A percentile compares a stretch with the other conserved stretches of the same genome.
These are phyloP conservation scores for Drosophila pseudotakahashii DNA, from an alignment of 2,888 invertebrate genomes.

Conservation along the genomic window DNA sequence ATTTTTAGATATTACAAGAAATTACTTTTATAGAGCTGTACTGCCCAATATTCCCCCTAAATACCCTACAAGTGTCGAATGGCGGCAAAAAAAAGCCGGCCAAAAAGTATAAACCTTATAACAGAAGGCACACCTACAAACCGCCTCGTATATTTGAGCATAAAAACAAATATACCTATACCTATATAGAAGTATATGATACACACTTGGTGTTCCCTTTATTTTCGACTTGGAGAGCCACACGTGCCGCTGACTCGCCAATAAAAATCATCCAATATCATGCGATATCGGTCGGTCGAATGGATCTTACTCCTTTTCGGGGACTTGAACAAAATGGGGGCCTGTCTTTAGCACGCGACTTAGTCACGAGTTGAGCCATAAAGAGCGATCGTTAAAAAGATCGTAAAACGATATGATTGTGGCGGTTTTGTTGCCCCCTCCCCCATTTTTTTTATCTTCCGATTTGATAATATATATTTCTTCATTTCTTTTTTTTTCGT, in stretches of 20 bases:
- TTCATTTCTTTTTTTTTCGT: no score
- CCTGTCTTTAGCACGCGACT: slow-evolving; percentile 43
- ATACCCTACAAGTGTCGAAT: slow-evolving; percentile 16
- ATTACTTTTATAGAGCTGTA: background rate
- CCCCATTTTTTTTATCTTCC: background rate
- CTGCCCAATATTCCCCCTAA: background rate
- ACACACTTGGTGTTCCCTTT: slow-evolving; percentile 35
- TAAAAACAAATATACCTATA: slow-evolving; percentile 6
- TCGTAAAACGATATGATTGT: slow-evolving; percentile 41
- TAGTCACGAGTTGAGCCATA: slow-evolving; percentile 31
- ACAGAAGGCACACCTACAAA: background rate
- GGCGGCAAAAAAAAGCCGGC: slow-evolving; percentile 21
- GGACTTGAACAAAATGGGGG: slow-evolving; percentile 13
- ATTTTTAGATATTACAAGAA: no score
- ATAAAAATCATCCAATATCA: background rate
- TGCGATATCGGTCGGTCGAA: no score
- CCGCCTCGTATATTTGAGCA: slow-evolving; percentile 7
- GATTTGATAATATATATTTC: background rate
- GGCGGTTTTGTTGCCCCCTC: background rate
- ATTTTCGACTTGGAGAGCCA: slow-evolving; percentile 37
- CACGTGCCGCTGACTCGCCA: slow-evolving; percentile 55
- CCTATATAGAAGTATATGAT: background rate
- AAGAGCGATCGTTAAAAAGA: slow-evolving; percentile 43
- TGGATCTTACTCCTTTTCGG: slow-evolving; percentile 14
- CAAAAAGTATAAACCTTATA: slow-evolving; percentile 13